Base-by-base conservation (phyloP, 2,113 vertebrate genomes). In the Epinephelus lanceolatus region DNA sequence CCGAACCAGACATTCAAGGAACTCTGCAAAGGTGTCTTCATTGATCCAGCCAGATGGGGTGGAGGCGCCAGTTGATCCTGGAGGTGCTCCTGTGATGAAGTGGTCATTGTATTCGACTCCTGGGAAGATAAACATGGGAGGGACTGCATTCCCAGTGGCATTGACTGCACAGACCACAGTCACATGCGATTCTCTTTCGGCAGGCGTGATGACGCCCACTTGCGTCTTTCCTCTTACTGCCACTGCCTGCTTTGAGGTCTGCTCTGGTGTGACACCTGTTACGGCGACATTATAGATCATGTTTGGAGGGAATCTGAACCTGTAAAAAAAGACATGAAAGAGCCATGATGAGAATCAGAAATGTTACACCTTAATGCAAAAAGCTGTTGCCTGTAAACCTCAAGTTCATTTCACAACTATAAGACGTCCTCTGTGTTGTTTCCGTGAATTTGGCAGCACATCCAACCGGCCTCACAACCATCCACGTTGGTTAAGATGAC, bases 141-240 rank as follows among this genome's bases (percentile, higher is more conserved):
- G 78, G 6, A 27, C 27, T 51, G 66, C 53, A 80, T 88, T 88
- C 61, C 79, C 71, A 66, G 71, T 15, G 19, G 83, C 80, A 88
- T 63, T 86, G 7, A 87, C 67, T 65, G 80, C 87, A 88, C 75
- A 89, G 17, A 80, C 83, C 47, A 80, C 83, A 83, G 87, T 60
- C 9, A 73, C 69, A 3, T 23, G 42, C 1, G 71, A 47, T n/a
- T 57, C 57, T 42, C 77, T 71, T 4, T 63, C 57, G 45, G 67
- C 77, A 0, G 67, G 53, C 49, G 42, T 69, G 65, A 60, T 8
- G 1, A 60, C 0, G 1, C 37, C 52, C 1, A 67, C 60, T 67
- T 66, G 70, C 21, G 33, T 80, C 12, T 66, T 72, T 47, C 13
- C 57, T 30, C 65, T 56, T 19, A 47, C 59, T 17, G 59, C 5